These are phyloP conservation scores for Mallateleia sp. DNA, from an alignment of 2,888 invertebrate genomes.

Conservation along the genomic window DNA sequence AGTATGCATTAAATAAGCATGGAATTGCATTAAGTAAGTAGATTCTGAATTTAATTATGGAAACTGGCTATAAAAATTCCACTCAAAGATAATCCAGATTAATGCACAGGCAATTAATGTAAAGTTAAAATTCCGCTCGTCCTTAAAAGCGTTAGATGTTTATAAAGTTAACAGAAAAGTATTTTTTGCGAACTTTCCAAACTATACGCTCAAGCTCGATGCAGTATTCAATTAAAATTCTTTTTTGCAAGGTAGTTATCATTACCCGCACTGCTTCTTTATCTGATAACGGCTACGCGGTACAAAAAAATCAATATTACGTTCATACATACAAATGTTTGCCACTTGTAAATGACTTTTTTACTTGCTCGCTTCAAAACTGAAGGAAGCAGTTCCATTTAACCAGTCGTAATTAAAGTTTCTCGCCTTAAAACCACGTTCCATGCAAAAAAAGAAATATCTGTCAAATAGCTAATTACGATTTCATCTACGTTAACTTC, in stretches of 20 bases:
- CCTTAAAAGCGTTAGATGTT: not conserved
- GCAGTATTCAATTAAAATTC: conserved; percentile 37
- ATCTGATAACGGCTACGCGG: conserved; percentile 32
- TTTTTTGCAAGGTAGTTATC: conserved; percentile 24
- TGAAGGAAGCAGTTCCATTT: conserved; percentile 2
- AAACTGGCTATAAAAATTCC: conserved; percentile 1
- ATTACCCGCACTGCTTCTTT: conserved; percentile 41
- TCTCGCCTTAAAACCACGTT: not conserved
- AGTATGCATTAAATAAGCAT: not conserved
- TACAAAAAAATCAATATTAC: conserved; percentile 34
- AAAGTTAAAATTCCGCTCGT: not conserved
- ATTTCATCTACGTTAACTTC: too few species aligned
- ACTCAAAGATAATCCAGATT: conserved; percentile 3
- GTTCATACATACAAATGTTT: conserved; percentile 40
- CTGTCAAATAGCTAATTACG: too few species aligned
- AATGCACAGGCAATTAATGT: conserved; percentile 8
- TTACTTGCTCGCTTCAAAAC: not conserved
- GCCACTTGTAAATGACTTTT: conserved; percentile 31
- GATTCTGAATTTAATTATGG: conserved; percentile 6
- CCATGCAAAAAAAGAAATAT: too few species aligned
- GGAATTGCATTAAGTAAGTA: not conserved
- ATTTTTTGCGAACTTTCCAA: conserved; percentile 17
- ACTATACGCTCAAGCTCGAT: not conserved
- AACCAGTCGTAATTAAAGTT: conserved; percentile 14
- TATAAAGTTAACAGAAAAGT: not conserved